phyloP scores from a whole-genome alignment of 2,113 vertebrate genomes.

The Motacilla alba region DNA sequence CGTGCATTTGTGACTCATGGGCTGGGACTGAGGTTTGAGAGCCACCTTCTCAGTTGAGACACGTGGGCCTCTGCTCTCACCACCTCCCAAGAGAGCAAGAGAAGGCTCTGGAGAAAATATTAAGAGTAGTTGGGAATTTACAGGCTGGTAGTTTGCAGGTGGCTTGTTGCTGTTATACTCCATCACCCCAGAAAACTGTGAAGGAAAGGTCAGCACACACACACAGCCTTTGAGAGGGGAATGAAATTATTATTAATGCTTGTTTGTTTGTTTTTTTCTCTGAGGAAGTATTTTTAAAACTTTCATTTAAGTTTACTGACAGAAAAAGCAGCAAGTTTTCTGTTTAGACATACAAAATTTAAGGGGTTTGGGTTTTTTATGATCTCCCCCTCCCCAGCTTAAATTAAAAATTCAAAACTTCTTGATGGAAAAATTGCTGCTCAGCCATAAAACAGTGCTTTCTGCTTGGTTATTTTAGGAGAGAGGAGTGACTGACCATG shows the following conservation, averaged over 20 bases:
- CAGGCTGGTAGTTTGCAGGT: neutral
- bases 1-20: fast-evolving
- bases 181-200: neutral
- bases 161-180: neutral
- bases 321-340: neutral
- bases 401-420: neutral
- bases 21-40: neutral
- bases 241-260: neutral
- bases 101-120: neutral
- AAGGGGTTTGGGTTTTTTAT: neutral
- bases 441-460: neutral
- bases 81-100: neutral
- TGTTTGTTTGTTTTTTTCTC: neutral
- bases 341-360: neutral
- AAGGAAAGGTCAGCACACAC: neutral
- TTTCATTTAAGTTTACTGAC: neutral
- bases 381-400: neutral
- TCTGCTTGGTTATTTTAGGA: neutral
- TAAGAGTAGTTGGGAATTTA: neutral
- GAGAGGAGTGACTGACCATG: neutral
- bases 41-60: neutral
- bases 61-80: fast-evolving
- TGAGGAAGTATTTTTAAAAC: neutral
- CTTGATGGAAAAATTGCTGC: neutral
- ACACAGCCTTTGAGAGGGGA: neutral